phyloP scores from a whole-genome alignment of 2,797 vertebrate species.

The Paguma larvata region DNA sequence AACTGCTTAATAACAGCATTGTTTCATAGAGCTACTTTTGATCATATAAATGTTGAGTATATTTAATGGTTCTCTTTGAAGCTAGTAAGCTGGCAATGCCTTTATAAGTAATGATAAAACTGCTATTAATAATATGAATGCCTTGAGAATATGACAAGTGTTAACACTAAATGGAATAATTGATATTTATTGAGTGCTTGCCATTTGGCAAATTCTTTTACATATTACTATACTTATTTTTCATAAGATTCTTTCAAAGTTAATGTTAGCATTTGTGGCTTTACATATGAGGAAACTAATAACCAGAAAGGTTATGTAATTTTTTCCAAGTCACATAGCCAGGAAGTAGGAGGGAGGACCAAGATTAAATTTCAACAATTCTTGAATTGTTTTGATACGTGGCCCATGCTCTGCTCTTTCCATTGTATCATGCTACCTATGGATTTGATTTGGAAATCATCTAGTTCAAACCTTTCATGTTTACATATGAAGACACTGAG shows the following conservation, averaged over 20 bases:
- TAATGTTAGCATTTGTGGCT: conserved; percentile 50
- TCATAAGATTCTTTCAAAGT: conserved; percentile 58
- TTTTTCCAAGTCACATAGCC: neutral
- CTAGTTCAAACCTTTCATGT: neutral
- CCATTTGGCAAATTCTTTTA: conserved; percentile 69
- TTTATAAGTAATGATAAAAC: conserved; percentile 60
- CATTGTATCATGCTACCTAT: neutral
- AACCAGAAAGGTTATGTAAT: conserved; percentile 2
- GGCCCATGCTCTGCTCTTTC: neutral
- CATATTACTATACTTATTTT: conserved; percentile 65
- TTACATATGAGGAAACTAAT: conserved; percentile 33
- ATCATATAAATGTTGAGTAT: conserved; percentile 34
- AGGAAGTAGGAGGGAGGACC: neutral
- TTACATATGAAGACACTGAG: neutral
- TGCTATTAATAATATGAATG: conserved; percentile 64
- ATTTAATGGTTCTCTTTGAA: conserved; percentile 47
- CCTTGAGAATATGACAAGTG: conserved; percentile 64
- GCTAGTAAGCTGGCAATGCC: conserved; percentile 47
- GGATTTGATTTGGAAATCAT: neutral
- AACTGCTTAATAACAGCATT: conserved; percentile 42
- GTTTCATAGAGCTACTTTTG: conserved; percentile 50
- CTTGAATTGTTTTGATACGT: neutral
- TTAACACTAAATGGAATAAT: conserved; percentile 69
- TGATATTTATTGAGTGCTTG: conserved; percentile 70
- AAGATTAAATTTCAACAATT: neutral